Conservation (phyloP, 2,888 invertebrate species). For the Charanyca ferruginea region DNA sequence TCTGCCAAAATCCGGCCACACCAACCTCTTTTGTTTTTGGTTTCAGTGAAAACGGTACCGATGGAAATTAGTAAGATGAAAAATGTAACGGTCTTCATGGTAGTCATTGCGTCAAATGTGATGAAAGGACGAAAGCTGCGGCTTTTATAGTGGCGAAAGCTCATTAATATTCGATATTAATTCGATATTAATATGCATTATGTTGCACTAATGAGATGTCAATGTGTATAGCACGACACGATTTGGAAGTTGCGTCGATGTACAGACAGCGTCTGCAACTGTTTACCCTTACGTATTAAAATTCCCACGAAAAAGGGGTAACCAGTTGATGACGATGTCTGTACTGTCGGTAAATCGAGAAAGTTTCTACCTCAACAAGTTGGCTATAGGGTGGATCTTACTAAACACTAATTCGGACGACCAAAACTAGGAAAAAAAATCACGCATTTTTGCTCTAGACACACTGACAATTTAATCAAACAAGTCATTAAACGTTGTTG, state of each 20-base stretch:
- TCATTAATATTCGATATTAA: slow-evolving; percentile 66
- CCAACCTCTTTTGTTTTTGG: slow-evolving; percentile 30
- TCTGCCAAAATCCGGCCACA: slow-evolving; percentile 65
- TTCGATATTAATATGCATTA: slow-evolving; percentile 51
- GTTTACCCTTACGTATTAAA: too few relatives aligned
- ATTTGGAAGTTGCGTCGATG: background rate
- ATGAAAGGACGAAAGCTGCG: background rate
- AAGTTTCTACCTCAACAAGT: too few relatives aligned
- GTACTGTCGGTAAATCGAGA: too few relatives aligned
- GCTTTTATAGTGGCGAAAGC: slow-evolving; percentile 62
- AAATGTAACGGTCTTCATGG: slow-evolving; percentile 46
- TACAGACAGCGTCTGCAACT: too few relatives aligned
- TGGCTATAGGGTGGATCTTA: too few relatives aligned
- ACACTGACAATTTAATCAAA: too few relatives aligned
- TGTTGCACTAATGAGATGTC: slow-evolving; percentile 52
- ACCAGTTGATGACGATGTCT: too few relatives aligned
- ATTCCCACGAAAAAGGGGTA: too few relatives aligned
- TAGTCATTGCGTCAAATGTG: slow-evolving; percentile 33
- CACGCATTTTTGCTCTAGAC: too few relatives aligned
- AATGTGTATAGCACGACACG: slow-evolving; percentile 9
- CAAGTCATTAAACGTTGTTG: too few relatives aligned
- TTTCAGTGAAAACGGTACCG: background rate
- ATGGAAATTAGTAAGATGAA: slow-evolving; percentile 23
- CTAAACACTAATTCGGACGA: too few relatives aligned
- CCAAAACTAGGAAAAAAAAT: too few relatives aligned